Evolutionary conservation across 1,140 invertebrate genomes (phyloP), one percentile per base, ranked within the genome.

Genomic region (Drosophila paulistorum): DNA sequence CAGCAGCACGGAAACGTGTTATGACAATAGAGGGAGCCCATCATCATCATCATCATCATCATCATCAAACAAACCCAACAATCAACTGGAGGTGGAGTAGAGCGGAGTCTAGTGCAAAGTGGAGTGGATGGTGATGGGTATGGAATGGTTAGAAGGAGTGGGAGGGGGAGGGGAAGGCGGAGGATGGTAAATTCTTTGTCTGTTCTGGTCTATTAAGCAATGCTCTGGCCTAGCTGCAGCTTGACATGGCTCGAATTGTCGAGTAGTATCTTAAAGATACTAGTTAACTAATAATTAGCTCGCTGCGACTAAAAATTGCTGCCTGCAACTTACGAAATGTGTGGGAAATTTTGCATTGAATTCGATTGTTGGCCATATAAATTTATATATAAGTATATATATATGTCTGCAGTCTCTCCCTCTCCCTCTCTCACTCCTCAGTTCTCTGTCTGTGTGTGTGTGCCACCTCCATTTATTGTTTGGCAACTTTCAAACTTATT

Each of bases 221-320:
- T 90, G 81, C 80, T 76, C 65, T 60, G 74, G 62, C 60, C 57
- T 41, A 39, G 65, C 42, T 72, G 17, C 30, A 26, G 39, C 33
- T 30, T 66, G 73, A 45, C 75, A 48, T 48, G 45, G 45, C 45
- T 48, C 45, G 45, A 48, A 48, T 48, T 48, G 45, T 51, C 45
- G 45, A 51, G 64, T 59, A 11, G 83, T 89, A 84, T 84, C 77
- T 89, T 89, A 80, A 87, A 87, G 84, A 89, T 87, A 89, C 84
- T 89, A 87, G 83, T 87, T 87, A 87, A 87, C 83, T 87, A 89
- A 89, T 87, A 87, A 87, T 89, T 87, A 89, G 85, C 74, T 81
- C 54, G 67, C 65, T 75, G 73, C 68, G 83, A 74, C 58, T 37
- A 33, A 70, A 69, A 86, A 83, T 87, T 87, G 83, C 77, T 87